A percentile compares a stretch with the other conserved stretches of the same genome.
Evolutionary conservation across 2,113 vertebrate genomes (phyloP).

Genomic region (Grammomys dolichurus): DNA sequence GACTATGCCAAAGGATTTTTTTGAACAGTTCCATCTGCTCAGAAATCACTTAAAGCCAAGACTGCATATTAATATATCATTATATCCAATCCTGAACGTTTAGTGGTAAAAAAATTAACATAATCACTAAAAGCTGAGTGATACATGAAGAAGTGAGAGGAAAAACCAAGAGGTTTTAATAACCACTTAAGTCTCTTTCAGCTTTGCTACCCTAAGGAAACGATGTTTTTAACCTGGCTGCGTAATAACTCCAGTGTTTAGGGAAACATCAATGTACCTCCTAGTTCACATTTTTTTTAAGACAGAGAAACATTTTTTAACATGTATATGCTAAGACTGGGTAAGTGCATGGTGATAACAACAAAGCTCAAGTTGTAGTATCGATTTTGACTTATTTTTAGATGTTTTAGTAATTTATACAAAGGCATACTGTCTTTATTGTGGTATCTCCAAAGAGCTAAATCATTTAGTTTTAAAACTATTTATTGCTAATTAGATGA

Average conservation of each 20-base stretch:
- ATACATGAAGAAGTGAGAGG: slow-evolving; percentile 43
- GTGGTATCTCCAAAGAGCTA: background rate
- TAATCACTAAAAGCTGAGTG: background rate
- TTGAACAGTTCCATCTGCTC: slow-evolving; percentile 41
- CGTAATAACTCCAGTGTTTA: background rate
- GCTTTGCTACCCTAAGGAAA: background rate
- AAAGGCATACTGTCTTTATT: background rate
- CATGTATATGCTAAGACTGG: background rate
- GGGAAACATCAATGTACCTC: background rate
- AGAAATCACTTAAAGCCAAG: slow-evolving; percentile 52
- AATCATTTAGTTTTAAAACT: background rate
- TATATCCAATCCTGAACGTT: background rate
- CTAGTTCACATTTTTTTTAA: background rate
- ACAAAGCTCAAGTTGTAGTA: background rate
- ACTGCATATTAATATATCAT: slow-evolving; percentile 24
- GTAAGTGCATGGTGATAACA: background rate
- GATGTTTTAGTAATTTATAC: slow-evolving; percentile 16
- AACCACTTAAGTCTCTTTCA: background rate
- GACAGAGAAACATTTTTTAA: background rate
- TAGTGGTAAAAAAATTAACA: slow-evolving; percentile 43
- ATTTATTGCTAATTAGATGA: background rate
- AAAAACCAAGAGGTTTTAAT: background rate
- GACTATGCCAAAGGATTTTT: background rate
- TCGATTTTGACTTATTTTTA: slow-evolving; percentile 9
- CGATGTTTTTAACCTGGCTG: background rate